Percentiles rank a stretch among this genome's conserved stretches.
Evolutionary conservation across 2,797 vertebrate genomes (phyloP).

Genomic region (Lateolabrax maculatus): DNA sequence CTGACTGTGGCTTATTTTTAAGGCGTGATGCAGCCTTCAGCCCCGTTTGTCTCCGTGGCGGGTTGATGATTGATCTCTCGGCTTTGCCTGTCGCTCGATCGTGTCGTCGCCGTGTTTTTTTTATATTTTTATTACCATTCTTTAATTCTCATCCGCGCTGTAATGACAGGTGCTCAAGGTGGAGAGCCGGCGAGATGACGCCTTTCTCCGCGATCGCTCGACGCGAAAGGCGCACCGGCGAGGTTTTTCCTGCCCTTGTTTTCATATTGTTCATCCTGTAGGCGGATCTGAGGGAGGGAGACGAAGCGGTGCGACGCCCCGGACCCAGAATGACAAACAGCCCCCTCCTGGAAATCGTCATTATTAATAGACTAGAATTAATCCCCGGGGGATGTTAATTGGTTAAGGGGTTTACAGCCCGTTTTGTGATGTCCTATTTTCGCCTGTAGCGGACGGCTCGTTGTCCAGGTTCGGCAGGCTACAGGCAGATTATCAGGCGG

Average conservation of each 20-base stretch:
- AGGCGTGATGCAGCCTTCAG: constrained; percentile 15
- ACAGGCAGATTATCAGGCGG: constrained; percentile 38
- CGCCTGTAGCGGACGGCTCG: constrained; percentile 34
- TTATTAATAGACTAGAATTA: constrained; percentile 52
- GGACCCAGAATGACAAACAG: constrained; percentile 25
- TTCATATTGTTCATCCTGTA: constrained; percentile 20
- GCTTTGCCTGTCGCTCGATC: constrained; percentile 21
- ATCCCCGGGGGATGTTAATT: constrained; percentile 66
- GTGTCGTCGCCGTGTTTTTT: constrained; percentile 49
- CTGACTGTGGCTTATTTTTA: constrained; percentile 53
- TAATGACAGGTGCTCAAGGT: constrained; percentile 77
- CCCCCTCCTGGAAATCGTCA: constrained; percentile 14
- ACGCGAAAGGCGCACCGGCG: constrained; percentile 49
- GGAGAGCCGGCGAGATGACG: constrained; percentile 70
- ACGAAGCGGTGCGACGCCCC: not conserved
- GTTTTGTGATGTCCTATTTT: constrained; percentile 59
- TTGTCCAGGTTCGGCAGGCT: constrained; percentile 43
- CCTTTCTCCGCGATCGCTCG: constrained; percentile 56
- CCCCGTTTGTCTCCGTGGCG: constrained; percentile 7
- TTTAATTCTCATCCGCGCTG: no score
- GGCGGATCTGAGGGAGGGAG: not conserved
- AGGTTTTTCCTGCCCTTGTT: constrained; percentile 65
- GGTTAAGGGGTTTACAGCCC: constrained; percentile 50
- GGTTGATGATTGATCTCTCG: constrained; percentile 20
- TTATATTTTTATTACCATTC: no score